Percentiles rank a stretch among this genome's conserved stretches.
Conservation (phyloP, 2,888 invertebrate species). For the Xanthia icteritia region DNA sequence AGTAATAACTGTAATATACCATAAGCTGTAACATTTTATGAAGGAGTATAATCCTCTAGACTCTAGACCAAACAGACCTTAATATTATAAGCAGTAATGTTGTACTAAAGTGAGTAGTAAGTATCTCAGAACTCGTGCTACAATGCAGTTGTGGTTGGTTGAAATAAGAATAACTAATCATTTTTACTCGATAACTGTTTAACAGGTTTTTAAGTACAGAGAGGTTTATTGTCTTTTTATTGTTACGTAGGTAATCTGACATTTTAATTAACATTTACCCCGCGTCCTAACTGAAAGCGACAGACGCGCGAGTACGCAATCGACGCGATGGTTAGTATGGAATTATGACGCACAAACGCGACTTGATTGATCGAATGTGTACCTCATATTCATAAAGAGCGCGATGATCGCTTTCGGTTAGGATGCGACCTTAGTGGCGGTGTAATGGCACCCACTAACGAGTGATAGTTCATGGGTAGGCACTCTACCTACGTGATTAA, state of each 20-base stretch:
- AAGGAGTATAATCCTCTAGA: neutral
- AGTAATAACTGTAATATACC: neutral
- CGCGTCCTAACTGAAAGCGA: neutral
- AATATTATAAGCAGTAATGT: neutral
- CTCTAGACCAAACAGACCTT: no score
- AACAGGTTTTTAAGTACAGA: neutral
- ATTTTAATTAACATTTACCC: neutral
- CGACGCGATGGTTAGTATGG: neutral
- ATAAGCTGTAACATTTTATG: constrained; percentile 14
- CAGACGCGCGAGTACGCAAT: neutral
- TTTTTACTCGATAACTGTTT: neutral
- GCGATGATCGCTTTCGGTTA: neutral
- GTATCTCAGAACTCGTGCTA: neutral
- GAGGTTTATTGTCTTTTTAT: neutral
- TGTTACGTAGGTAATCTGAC: neutral
- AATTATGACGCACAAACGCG: neutral
- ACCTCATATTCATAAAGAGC: neutral
- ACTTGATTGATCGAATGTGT: neutral
- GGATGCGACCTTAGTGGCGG: neutral
- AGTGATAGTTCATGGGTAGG: neutral
- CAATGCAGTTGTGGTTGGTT: neutral
- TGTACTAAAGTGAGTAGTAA: neutral
- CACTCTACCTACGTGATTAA: neutral
- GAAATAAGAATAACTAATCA: neutral
- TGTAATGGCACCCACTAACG: neutral